Evolutionary conservation across 2,888 invertebrate species (phyloP).

Genomic region (Apodemia duryi): DNA sequence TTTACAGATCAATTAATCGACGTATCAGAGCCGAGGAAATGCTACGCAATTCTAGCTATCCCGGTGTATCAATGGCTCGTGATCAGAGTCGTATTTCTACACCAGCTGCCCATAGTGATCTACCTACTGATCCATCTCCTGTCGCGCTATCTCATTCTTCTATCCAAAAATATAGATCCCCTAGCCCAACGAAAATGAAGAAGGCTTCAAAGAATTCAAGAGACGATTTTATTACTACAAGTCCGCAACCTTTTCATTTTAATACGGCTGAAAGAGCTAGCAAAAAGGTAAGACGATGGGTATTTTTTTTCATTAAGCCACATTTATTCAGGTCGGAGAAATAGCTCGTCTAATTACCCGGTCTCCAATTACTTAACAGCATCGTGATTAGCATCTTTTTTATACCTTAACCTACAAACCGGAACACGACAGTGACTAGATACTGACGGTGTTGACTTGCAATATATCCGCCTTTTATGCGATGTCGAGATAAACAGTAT

Average conservation of each 20-base stretch:
- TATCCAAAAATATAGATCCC: constrained; percentile 49
- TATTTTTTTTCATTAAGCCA: too few species aligned
- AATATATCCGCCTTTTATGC: too few species aligned
- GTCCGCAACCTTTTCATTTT: constrained; percentile 73
- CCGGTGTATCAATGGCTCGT: constrained; percentile 83
- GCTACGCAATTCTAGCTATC: constrained; percentile 81
- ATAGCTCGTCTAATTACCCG: too few species aligned
- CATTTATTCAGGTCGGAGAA: too few species aligned
- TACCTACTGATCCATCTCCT: constrained; percentile 68
- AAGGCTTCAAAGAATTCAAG: constrained; percentile 51
- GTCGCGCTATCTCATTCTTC: constrained; percentile 53
- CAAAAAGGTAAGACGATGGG: constrained; percentile 48
- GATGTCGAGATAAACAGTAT: too few species aligned
- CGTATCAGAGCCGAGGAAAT: constrained; percentile 85
- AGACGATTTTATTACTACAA: constrained; percentile 74
- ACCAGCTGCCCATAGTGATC: constrained; percentile 68
- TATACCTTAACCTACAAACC: too few species aligned
- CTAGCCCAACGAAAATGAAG: constrained; percentile 53
- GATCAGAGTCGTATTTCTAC: constrained; percentile 74
- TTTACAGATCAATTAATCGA: constrained; percentile 79
- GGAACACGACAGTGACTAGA: too few species aligned
- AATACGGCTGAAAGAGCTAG: constrained; percentile 71
- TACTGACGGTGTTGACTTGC: too few species aligned
- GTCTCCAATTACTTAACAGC: too few species aligned
- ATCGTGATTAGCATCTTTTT: too few species aligned